These are phyloP conservation scores for Phrynocephalus forsythii DNA, from an alignment of 2,797 vertebrate genomes.

Conservation along the genomic window DNA sequence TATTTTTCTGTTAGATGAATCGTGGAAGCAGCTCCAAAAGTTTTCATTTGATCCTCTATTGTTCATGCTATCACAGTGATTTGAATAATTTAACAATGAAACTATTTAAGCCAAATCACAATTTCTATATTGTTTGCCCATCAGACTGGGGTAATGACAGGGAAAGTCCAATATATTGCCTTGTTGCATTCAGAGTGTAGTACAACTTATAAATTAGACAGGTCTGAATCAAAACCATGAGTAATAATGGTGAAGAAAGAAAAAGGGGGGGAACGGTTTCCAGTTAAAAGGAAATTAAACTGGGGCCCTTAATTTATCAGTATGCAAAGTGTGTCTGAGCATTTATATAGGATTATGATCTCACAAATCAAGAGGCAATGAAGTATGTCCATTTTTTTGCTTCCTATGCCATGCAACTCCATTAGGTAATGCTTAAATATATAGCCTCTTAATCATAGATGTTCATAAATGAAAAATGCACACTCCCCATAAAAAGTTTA, in stretches of 20 bases:
- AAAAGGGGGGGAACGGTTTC: conserved; percentile 36
- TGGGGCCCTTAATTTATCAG: conserved; percentile 56
- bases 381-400: conserved; percentile 48
- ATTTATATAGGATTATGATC: conserved; percentile 60
- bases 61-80: background rate
- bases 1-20: background rate
- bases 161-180: background rate
- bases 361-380: conserved; percentile 54
- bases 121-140: conserved; percentile 36
- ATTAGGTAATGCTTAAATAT: conserved; percentile 70
- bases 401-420: conserved; percentile 50
- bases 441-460: conserved; percentile 68
- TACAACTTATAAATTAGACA: background rate
- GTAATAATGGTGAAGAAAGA: conserved; percentile 28
- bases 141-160: background rate
- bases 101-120: conserved; percentile 30
- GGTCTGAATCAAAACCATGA: conserved; percentile 23
- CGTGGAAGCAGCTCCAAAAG: background rate
- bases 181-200: background rate
- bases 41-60: background rate
- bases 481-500: conserved; percentile 56
- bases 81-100: conserved; percentile 4
- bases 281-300: conserved; percentile 61
- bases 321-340: conserved; percentile 57
- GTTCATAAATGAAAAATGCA: conserved; percentile 70